Evolutionary conservation across 2,113 vertebrate genomes (phyloP).

Genomic region (Clupea harengus): DNA sequence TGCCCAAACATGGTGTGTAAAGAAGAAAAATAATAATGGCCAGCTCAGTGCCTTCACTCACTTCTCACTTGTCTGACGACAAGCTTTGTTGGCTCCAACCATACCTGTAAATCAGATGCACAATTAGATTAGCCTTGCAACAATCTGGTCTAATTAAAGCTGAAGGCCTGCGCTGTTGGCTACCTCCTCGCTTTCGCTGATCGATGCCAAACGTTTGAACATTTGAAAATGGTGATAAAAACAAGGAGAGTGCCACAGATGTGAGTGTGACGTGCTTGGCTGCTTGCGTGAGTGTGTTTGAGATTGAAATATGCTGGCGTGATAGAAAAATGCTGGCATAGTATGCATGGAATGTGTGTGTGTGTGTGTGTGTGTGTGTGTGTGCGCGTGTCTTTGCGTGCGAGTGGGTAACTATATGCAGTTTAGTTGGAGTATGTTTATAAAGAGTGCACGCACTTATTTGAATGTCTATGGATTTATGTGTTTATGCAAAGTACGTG

Average conservation of each 20-base stretch:
- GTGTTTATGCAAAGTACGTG: background rate
- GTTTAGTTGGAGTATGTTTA: background rate
- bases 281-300: background rate
- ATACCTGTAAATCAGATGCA: slow-evolving; percentile 75
- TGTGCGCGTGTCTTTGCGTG: background rate
- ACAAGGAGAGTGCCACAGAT: background rate
- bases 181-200: background rate
- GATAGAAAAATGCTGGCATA: background rate
- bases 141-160: background rate
- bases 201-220: background rate
- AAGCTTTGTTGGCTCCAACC: slow-evolving; percentile 91
- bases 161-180: background rate
- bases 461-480: background rate
- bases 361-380: slow-evolving; percentile 20
- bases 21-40: background rate
- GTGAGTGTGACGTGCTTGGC: background rate
- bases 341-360: background rate
- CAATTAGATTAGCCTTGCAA: slow-evolving; percentile 8
- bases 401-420: background rate
- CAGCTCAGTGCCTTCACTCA: slow-evolving; percentile 71
- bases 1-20: no score
- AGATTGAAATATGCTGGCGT: background rate
- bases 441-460: background rate
- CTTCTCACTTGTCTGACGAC: slow-evolving; percentile 87
- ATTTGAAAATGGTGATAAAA: background rate